These are phyloP conservation scores for Crotophaga sulcirostris DNA, from an alignment of 2,113 vertebrate species.

Conservation along the genomic window DNA sequence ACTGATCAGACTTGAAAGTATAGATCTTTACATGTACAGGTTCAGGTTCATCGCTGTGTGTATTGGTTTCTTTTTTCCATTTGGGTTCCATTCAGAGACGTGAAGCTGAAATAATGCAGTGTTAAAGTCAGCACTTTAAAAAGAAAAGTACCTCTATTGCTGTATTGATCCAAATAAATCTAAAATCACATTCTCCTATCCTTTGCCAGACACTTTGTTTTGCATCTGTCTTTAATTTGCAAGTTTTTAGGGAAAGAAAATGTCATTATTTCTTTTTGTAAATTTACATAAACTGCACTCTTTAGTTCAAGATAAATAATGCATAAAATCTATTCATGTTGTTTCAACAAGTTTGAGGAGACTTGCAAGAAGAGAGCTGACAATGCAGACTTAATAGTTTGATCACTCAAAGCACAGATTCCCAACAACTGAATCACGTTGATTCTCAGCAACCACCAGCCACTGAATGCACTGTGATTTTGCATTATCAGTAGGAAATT, in stretches of 20 bases:
- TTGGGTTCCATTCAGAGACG: neutral
- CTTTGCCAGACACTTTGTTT: neutral
- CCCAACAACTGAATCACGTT: neutral
- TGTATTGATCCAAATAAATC: neutral
- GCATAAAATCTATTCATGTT: neutral
- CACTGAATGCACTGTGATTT: neutral
- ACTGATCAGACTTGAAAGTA: neutral
- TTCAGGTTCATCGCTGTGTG: neutral
- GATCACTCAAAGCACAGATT: neutral
- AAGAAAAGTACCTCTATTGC: neutral
- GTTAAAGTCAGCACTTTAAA: neutral
- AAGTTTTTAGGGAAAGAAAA: neutral
- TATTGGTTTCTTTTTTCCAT: neutral
- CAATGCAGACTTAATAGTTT: neutral
- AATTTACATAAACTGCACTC: neutral
- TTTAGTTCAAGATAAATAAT: neutral
- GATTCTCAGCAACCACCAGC: neutral
- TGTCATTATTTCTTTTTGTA: neutral
- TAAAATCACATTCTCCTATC: neutral
- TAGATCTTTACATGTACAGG: neutral
- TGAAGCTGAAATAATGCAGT: neutral
- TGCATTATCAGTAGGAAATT: neutral
- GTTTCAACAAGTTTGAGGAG: neutral
- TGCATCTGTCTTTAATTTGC: neutral
- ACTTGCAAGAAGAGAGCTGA: neutral